These are phyloP conservation scores for Cephus runcator DNA, from an alignment of 2,888 invertebrate species.

Conservation along the genomic window DNA sequence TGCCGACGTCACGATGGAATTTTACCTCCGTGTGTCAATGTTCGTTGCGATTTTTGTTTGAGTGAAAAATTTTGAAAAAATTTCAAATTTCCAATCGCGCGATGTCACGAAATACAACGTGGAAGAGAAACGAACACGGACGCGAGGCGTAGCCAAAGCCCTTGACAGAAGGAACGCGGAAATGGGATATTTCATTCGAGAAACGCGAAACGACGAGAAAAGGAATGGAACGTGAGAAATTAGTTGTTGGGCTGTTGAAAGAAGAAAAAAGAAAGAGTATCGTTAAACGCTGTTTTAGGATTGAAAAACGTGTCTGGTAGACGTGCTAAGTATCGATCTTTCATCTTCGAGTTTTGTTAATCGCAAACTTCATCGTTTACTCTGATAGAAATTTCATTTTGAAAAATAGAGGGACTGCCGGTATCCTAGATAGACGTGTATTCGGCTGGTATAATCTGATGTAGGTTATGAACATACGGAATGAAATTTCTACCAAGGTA, in stretches of 20 bases:
- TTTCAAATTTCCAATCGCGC: not conserved
- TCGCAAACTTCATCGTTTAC: not conserved
- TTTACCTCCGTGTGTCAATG: not conserved
- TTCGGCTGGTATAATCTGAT: too few relatives aligned
- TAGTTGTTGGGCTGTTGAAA: conserved; percentile 32
- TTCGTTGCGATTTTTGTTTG: not conserved
- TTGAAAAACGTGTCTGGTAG: conserved; percentile 32
- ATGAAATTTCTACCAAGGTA: not conserved
- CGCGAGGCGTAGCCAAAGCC: not conserved
- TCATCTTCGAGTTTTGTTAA: not conserved
- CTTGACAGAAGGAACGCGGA: not conserved
- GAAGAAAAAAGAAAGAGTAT: conserved; percentile 14
- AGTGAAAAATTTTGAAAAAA: not conserved
- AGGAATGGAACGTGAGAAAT: conserved; percentile 11
- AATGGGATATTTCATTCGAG: not conserved
- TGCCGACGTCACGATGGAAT: not conserved
- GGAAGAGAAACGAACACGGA: not conserved
- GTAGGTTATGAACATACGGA: not conserved
- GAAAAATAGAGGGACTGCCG: not conserved
- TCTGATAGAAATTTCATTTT: not conserved
- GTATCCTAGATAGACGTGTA: not conserved
- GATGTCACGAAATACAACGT: not conserved
- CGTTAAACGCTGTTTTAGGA: conserved; percentile 35
- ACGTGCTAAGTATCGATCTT: conserved; percentile 31
- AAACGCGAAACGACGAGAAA: not conserved